phyloP scores from a whole-genome alignment of 2,888 invertebrate species.

The Hemaris fuciformis region DNA sequence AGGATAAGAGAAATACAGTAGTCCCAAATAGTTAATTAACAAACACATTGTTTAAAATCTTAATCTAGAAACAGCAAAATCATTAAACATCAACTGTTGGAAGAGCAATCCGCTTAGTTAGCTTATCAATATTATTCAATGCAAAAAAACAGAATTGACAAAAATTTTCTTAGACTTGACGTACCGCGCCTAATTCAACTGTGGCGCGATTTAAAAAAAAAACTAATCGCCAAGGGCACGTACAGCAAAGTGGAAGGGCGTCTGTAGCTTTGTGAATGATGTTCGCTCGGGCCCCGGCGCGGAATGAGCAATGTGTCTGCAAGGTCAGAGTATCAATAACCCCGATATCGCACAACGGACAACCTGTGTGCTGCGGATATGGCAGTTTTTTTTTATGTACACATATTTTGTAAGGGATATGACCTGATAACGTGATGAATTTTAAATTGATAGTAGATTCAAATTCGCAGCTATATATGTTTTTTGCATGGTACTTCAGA shows the following conservation, averaged over 20 bases:
- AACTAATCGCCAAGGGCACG: conserved; percentile 13
- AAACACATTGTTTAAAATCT: too few species aligned
- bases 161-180: not conserved
- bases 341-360: conserved; percentile 3
- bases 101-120: not conserved
- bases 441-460: not conserved
- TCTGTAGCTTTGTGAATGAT: conserved; percentile 11
- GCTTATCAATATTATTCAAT: not conserved
- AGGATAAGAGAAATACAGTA: too few species aligned
- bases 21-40: too few species aligned
- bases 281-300: not conserved
- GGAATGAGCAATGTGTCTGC: not conserved
- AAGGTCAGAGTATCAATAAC: conserved; percentile 10
- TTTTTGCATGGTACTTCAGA: too few species aligned
- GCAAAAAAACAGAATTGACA: not conserved
- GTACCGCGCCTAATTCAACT: not conserved
- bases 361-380: conserved; percentile 1
- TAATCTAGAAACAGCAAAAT: too few species aligned
- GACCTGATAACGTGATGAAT: not conserved
- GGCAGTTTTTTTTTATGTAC: not conserved
- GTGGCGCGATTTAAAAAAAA: not conserved
- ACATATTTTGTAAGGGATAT: not conserved
- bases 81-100: too few species aligned
- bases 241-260: conserved; percentile 13
- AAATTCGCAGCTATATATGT: too few species aligned